Evolutionary conservation across 2,113 vertebrate genomes (phyloP), one percentile per base, ranked within the genome.

Genomic region (Leucopsar rothschildi): DNA sequence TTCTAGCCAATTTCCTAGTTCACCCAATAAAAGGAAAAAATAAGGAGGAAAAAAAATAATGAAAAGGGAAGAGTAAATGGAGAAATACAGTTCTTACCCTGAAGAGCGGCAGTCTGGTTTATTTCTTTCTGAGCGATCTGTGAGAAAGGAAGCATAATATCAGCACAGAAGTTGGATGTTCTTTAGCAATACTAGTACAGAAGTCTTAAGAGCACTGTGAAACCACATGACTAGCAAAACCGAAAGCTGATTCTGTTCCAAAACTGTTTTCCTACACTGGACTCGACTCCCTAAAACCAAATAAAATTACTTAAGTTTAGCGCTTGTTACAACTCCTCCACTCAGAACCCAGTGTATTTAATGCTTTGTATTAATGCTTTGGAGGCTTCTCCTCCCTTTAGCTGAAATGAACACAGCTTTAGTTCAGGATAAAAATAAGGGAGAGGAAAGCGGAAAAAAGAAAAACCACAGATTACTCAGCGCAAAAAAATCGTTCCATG

Each of bases 51-150:
- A 88, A 78, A 75, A 85, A 86, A 31, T 4, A 14, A 79, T 52
- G 63, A 23, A 8, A 77, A 82, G 6, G 4, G 39, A 64, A 88
- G 6, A 95, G 95, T 78, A 94, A 96, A 91, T 69, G 84, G 23
- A 91, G 49, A 93, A 94, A 95, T 69, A 87, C 6, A 80, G 60
- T 90, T 96, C 98, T 96, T 98, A 99, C 99, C 99, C 98, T 90
- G 97, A 98, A 88, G 97, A 98, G 56, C 97, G 98, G 90, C 96
- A 98, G 57, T 99, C 98, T 93, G 98, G 96, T 93, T 99, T 99
- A 97, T 98, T 98, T 97, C 98, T 98, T 95, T 98, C 98, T 92
- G 98, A 98, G 92, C 96, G 97, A 98, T 98, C 99, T 99, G 97
- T 40, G 90, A 97, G 86, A 98, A 90, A 98, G 86, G 95, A 97